These are phyloP conservation scores for Thecocarcelia acutangulata DNA, from an alignment of 2,888 invertebrate species.

Conservation along the genomic window DNA sequence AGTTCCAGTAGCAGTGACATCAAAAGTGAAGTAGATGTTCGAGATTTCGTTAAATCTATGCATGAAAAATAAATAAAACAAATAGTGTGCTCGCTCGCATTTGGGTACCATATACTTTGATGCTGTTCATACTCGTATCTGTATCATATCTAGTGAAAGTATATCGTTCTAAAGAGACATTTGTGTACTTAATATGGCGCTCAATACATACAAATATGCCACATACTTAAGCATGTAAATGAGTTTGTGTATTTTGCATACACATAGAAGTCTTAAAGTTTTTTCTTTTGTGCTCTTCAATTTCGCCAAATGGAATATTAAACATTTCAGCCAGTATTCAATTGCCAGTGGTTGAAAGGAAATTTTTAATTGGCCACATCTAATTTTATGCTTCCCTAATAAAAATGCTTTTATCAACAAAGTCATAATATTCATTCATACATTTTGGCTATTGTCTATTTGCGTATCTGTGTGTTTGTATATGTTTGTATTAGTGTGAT, in stretches of 20 bases:
- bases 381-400: constrained; percentile 24
- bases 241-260: too few relatives aligned
- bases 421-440: constrained; percentile 48
- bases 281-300: too few relatives aligned
- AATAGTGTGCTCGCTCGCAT: constrained; percentile 10
- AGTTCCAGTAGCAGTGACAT: constrained; percentile 35
- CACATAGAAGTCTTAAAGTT: too few relatives aligned
- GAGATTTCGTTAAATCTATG: constrained; percentile 61
- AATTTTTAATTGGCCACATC: neutral
- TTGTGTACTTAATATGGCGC: constrained; percentile 5
- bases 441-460: constrained; percentile 36
- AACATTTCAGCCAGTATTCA: neutral
- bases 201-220: neutral
- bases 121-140: constrained; percentile 12
- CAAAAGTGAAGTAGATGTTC: constrained; percentile 53
- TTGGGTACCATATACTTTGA: constrained; percentile 25
- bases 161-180: constrained; percentile 16
- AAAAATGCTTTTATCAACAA: constrained; percentile 17
- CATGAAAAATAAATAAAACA: constrained; percentile 40
- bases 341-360: neutral
- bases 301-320: too few relatives aligned
- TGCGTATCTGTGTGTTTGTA: constrained; percentile 6
- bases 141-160: constrained; percentile 49
- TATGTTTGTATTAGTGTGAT: constrained; percentile 41
- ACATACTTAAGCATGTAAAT: neutral